Evolutionary conservation across 2,113 vertebrate genomes (phyloP).

Genomic region (Eleginops maclovinus): DNA sequence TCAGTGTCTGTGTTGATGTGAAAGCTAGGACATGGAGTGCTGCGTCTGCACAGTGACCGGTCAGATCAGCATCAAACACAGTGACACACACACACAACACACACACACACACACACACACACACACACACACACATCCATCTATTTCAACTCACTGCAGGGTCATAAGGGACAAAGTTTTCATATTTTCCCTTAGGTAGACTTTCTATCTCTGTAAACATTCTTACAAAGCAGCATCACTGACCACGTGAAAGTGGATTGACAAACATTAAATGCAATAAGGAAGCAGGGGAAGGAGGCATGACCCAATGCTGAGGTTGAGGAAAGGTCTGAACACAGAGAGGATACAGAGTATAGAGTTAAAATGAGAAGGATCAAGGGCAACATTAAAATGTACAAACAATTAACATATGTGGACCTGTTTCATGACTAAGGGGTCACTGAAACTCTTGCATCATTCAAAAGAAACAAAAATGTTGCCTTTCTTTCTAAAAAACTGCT

Average conservation of each 20-base stretch:
- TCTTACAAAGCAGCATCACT: constrained; percentile 10
- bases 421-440: constrained; percentile 22
- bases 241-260: neutral
- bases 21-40: constrained; percentile 54
- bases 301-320: neutral
- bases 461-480: neutral
- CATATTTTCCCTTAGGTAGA: constrained; percentile 32
- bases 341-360: too few relatives aligned
- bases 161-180: constrained; percentile 20
- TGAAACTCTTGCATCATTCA: neutral
- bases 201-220: constrained; percentile 27
- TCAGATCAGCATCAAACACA: constrained; percentile 77
- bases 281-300: neutral
- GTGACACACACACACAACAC: constrained; percentile 15
- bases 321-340: neutral
- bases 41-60: constrained; percentile 75
- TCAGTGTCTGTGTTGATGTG: constrained; percentile 21
- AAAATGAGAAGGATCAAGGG: neutral
- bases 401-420: constrained; percentile 5
- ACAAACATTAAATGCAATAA: constrained; percentile 14
- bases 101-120: constrained; percentile 27
- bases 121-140: constrained; percentile 26
- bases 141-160: constrained; percentile 24
- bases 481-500: constrained; percentile 21
- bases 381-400: neutral